These are phyloP conservation scores for Criorhina ranunculi DNA, from an alignment of 2,888 invertebrate genomes.

Conservation along the genomic window DNA sequence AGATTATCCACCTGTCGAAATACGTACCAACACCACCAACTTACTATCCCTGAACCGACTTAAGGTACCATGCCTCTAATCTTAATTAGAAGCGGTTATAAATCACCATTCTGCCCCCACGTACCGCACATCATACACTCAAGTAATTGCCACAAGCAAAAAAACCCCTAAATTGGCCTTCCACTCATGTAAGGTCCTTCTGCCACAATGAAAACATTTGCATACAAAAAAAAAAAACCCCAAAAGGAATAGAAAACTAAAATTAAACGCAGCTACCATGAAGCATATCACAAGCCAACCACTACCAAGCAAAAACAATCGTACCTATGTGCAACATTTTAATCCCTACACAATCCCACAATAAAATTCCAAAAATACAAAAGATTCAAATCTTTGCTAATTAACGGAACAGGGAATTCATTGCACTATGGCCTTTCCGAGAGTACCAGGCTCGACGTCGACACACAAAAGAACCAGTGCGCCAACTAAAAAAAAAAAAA, in stretches of 20 bases:
- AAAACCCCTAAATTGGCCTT: slow-evolving; percentile 13
- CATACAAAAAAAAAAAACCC: slow-evolving; percentile 1
- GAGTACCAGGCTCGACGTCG: neutral
- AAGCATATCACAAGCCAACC: slow-evolving; percentile 44
- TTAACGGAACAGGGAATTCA: slow-evolving; percentile 73
- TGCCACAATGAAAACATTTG: slow-evolving; percentile 39
- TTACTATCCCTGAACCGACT: neutral
- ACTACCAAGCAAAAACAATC: slow-evolving; percentile 10
- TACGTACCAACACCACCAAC: no score
- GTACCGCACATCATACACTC: neutral
- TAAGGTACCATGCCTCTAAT: neutral
- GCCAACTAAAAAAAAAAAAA: slow-evolving; percentile 29
- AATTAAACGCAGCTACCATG: slow-evolving; percentile 72
- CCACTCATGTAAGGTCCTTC: neutral
- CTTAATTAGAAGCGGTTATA: neutral
- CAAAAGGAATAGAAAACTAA: slow-evolving; percentile 41
- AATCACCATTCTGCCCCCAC: neutral
- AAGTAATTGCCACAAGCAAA: slow-evolving; percentile 44
- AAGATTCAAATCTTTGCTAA: slow-evolving; percentile 76
- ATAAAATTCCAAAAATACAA: slow-evolving; percentile 73
- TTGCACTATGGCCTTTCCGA: slow-evolving; percentile 63
- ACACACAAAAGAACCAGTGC: slow-evolving; percentile 40
- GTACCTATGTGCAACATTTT: slow-evolving; percentile 57
- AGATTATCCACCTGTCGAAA: neutral
- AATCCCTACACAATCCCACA: slow-evolving; percentile 66